Evolutionary conservation across 2,888 invertebrate species (phyloP), one percentile per base, ranked within the genome.

Genomic region (Brenthis hecate): DNA sequence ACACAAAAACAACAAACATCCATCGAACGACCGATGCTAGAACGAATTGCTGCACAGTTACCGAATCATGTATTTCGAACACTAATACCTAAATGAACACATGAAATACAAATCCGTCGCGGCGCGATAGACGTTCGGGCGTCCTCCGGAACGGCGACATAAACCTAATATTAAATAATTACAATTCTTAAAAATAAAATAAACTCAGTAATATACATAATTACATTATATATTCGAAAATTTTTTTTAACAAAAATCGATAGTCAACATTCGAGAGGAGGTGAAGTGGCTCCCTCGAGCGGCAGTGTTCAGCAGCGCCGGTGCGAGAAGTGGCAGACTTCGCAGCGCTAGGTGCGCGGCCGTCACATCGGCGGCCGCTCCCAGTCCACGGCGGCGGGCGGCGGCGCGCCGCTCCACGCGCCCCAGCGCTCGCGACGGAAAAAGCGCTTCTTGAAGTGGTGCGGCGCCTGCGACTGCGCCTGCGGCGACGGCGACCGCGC

Each of bases 391-490:
- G 87, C 83, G 53, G 82, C 76, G 63, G 89, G 87, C 75, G 94
- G 85, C 81, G 88, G 78, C 80, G 78, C 86, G 78, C 81, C 86
- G 80, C 82, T 81, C 87, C 93, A 92, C 74, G 90, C 90, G 88
- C 92, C 94, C 95, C 95, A 95, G 84, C 92, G 95, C 91, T 94
- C 96, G 81, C 95, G 93, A 76, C 96, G 96, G 89, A 96, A 96
- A 89, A 96, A 96, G 81, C 97, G 96, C 92, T 97, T 97, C 89
- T 97, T 97, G 87, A 96, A 97, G 88, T 96, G 96, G 75, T 90
- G 86, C 80, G 86, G 84, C 72, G 87, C 84, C 73, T 85, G 84
- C 77, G 89, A 90, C 85, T 93, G 93, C 23, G 84, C 78, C 61
- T 81, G 66, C 83, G 56, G 73, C 69, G 72, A 54, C 66, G 62